Evolutionary conservation across 1,140 invertebrate genomes (phyloP).

Genomic region (Tigriopus japonicus): DNA sequence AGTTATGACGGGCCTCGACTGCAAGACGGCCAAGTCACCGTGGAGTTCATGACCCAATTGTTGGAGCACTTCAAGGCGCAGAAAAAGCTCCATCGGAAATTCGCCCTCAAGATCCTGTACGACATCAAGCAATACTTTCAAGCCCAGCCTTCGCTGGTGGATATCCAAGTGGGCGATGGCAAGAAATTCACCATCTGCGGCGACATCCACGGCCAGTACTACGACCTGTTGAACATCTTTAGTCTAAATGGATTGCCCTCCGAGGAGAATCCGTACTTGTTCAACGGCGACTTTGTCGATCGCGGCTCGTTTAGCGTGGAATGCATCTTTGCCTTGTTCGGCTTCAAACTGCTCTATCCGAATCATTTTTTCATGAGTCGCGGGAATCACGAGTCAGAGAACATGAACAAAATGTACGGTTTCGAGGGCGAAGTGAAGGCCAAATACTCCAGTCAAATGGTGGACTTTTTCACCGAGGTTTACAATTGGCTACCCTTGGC

Average conservation of each 20-base stretch:
- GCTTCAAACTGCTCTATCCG: slow-evolving; percentile 90
- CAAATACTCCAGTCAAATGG: slow-evolving; percentile 86
- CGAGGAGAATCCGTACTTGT: slow-evolving; percentile 85
- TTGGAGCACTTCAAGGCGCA: slow-evolving; percentile 77
- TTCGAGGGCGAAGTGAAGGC: slow-evolving; percentile 93
- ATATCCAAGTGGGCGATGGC: slow-evolving; percentile 64
- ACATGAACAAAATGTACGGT: slow-evolving; percentile 99
- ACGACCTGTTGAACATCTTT: slow-evolving; percentile 96
- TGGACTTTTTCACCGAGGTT: slow-evolving; percentile 90
- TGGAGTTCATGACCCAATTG: slow-evolving; percentile 46
- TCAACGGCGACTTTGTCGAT: slow-evolving; percentile 98
- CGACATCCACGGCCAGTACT: slow-evolving; percentile 99
- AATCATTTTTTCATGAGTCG: slow-evolving; percentile 94
- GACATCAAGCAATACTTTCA: slow-evolving; percentile 71
- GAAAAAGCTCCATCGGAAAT: slow-evolving; percentile 86
- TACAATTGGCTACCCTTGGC: slow-evolving; percentile 93
- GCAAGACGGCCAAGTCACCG: slow-evolving; percentile 51
- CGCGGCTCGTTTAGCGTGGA: slow-evolving; percentile 97
- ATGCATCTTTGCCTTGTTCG: slow-evolving; percentile 93
- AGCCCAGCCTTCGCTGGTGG: slow-evolving; percentile 65
- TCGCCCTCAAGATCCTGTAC: slow-evolving; percentile 81
- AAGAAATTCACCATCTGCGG: slow-evolving; percentile 97
- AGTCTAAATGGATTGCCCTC: slow-evolving; percentile 87
- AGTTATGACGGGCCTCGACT: slow-evolving; percentile 79
- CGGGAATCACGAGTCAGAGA: slow-evolving; percentile 93